Percentiles rank a stretch among this genome's conserved stretches.
These are phyloP conservation scores for Leptopilina myrica DNA, from an alignment of 2,888 invertebrate species.

Conservation along the genomic window DNA sequence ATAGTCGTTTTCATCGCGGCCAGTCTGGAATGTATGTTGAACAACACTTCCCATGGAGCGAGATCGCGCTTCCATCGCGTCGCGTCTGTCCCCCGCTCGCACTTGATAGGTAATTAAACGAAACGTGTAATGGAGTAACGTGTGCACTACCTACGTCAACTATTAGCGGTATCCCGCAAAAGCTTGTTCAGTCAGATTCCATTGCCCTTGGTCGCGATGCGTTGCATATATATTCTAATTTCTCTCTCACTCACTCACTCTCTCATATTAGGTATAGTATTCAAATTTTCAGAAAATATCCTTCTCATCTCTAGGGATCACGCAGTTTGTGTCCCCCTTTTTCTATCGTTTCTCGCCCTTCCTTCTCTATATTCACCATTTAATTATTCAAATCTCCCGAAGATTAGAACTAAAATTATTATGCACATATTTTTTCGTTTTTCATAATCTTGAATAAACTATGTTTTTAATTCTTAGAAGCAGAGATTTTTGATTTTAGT, in stretches of 20 bases:
- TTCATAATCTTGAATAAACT: too few relatives aligned
- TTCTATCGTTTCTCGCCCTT: too few relatives aligned
- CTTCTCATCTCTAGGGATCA: too few relatives aligned
- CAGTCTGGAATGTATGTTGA: conserved; percentile 25
- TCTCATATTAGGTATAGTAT: neutral
- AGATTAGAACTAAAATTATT: too few relatives aligned
- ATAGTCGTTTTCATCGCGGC: conserved; percentile 26
- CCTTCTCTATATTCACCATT: too few relatives aligned
- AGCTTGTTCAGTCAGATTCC: conserved; percentile 68
- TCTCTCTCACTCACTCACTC: conserved; percentile 47
- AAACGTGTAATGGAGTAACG: conserved; percentile 67
- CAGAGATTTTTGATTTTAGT: too few relatives aligned
- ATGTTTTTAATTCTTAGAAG: too few relatives aligned
- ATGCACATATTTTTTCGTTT: too few relatives aligned
- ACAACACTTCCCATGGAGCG: conserved; percentile 34
- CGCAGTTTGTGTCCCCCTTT: too few relatives aligned
- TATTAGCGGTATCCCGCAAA: conserved; percentile 66
- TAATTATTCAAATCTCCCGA: too few relatives aligned
- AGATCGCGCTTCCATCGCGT: conserved; percentile 27
- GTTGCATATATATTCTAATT: conserved; percentile 48
- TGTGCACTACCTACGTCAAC: conserved; percentile 60
- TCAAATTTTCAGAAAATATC: conserved; percentile 5
- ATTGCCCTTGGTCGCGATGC: conserved; percentile 63
- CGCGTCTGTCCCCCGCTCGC: conserved; percentile 20
- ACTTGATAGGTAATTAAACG: conserved; percentile 63